Percentiles rank a stretch among this genome's conserved stretches.
Evolutionary conservation across 2,888 invertebrate species (phyloP).

Genomic region (Aplocera efformata): DNA sequence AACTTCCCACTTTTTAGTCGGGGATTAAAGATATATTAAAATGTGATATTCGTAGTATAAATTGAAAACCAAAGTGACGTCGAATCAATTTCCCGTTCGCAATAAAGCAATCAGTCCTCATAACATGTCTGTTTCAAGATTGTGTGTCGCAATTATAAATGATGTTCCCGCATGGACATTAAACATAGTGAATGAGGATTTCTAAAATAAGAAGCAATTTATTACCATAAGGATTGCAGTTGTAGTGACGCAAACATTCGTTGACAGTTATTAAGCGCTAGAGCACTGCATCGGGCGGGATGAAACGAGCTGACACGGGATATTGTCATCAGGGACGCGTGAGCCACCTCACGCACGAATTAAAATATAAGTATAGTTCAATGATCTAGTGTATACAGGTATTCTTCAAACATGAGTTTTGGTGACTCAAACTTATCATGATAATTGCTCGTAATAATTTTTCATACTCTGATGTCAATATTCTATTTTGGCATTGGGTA

Average conservation of each 20-base stretch:
- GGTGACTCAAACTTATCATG: too few relatives aligned
- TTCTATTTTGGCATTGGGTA: too few relatives aligned
- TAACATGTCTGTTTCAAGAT: conserved; percentile 57
- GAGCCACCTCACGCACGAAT: conserved; percentile 41
- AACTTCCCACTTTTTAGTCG: too few relatives aligned
- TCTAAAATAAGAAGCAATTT: conserved; percentile 77
- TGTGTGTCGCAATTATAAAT: conserved; percentile 57
- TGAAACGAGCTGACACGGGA: conserved; percentile 47
- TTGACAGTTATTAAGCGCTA: conserved; percentile 77
- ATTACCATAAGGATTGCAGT: conserved; percentile 69
- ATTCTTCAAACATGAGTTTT: too few relatives aligned
- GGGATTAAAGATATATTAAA: too few relatives aligned
- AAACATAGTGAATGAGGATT: conserved; percentile 67
- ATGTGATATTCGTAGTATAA: too few relatives aligned
- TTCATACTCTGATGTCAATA: too few relatives aligned
- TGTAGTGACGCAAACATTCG: conserved; percentile 71
- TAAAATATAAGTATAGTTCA: too few relatives aligned
- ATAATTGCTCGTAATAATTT: too few relatives aligned
- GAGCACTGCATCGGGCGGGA: conserved; percentile 62
- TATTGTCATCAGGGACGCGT: conserved; percentile 55
- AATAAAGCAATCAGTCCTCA: conserved; percentile 53
- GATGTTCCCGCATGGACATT: conserved; percentile 56
- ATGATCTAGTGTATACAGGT: too few relatives aligned
- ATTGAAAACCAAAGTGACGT: not conserved
- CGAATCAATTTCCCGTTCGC: conserved; percentile 19